Conservation (phyloP, 2,113 vertebrate species). For the Cynopterus brachyotis region DNA sequence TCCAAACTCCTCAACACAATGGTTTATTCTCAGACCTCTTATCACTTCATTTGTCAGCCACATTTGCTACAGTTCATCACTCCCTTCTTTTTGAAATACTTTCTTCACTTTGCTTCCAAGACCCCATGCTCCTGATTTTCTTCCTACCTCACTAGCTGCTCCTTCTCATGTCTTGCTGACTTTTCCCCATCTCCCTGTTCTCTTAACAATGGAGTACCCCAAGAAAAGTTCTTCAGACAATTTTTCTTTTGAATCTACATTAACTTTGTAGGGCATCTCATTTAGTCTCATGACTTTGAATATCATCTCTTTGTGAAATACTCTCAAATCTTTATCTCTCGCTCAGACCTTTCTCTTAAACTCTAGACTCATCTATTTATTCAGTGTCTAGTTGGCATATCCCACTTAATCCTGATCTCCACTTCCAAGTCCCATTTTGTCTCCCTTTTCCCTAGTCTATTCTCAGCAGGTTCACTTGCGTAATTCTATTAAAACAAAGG, state of each 20-base stretch:
- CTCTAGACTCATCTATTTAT: neutral
- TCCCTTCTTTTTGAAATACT: neutral
- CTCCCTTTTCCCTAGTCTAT: too few species aligned
- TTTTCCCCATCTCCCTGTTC: too few species aligned
- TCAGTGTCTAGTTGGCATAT: neutral
- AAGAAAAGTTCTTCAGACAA: neutral
- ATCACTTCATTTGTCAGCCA: too few species aligned
- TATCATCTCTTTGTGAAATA: neutral
- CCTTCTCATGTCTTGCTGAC: neutral
- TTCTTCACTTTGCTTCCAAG: neutral
- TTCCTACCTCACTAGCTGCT: neutral
- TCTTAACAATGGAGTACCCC: neutral
- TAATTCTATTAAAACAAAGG: neutral
- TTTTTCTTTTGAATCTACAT: neutral
- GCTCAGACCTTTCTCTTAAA: neutral
- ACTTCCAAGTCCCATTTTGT: neutral
- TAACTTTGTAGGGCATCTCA: neutral
- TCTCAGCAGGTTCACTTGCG: neutral
- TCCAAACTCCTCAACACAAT: neutral
- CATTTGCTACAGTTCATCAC: neutral
- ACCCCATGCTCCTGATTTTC: rapidly evolving
- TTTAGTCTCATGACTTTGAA: neutral
- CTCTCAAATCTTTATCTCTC: neutral
- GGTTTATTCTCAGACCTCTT: neutral
- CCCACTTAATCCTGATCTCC: neutral